A percentile compares a stretch with the other conserved stretches of the same genome.
Conservation (phyloP, 2,888 invertebrate species). For the Glyphotaelius pellucidus region DNA sequence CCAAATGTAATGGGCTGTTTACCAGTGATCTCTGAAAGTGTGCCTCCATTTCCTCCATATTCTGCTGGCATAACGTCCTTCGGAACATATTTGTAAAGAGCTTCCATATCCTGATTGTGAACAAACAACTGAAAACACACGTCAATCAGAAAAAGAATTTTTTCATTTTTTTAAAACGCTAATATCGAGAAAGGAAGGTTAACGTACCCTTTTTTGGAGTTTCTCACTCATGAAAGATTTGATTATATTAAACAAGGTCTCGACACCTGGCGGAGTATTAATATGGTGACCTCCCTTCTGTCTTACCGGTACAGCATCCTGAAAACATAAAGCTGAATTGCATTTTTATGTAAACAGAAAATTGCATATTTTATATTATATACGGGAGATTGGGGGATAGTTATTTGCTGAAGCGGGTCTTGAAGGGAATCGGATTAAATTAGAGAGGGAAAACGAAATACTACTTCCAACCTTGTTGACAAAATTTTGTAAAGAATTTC, state of each 20-base stretch:
- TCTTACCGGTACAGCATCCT: conserved; percentile 79
- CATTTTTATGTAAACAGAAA: no score
- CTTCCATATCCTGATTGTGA: conserved; percentile 74
- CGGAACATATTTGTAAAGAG: conserved; percentile 75
- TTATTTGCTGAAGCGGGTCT: neutral
- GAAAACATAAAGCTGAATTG: conserved; percentile 67
- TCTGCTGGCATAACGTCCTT: conserved; percentile 76
- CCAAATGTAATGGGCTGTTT: conserved; percentile 57
- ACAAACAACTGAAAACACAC: conserved; percentile 74
- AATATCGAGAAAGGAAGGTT: neutral
- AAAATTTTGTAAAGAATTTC: neutral
- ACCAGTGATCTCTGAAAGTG: conserved; percentile 76
- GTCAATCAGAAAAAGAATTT: neutral
- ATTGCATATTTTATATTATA: no score
- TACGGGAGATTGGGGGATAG: neutral
- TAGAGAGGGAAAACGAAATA: neutral
- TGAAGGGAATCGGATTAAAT: neutral
- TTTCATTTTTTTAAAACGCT: neutral
- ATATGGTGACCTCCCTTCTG: conserved; percentile 79
- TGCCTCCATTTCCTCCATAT: conserved; percentile 78
- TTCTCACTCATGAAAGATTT: conserved; percentile 79
- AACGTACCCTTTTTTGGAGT: conserved; percentile 77
- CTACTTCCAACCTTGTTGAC: neutral
- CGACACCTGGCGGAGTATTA: conserved; percentile 78
- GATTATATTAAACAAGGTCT: conserved; percentile 76